Evolutionary conservation across 2,797 vertebrate genomes (phyloP), one percentile per base, ranked within the genome.

Genomic region (Philypnodon macrostomus): DNA sequence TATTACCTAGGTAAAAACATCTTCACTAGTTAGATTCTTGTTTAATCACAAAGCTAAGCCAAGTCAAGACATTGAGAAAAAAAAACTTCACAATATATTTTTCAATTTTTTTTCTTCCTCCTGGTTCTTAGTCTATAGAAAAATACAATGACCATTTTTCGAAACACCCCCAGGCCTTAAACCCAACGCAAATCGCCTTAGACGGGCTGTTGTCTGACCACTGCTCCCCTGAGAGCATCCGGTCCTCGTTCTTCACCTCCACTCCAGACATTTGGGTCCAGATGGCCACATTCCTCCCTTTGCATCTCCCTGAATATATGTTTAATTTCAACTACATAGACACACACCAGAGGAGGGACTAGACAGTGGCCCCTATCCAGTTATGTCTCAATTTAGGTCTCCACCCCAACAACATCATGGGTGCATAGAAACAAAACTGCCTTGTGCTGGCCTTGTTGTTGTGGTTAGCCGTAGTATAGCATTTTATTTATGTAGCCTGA

Each of bases 401-500:
- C 54, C 57, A 61, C 32, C 58, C 55, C 55, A 56, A 72, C 78
- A 77, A 66, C 73, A 74, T 53, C 4, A 47, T 31, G 8, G 14
- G 31, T 21, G 37, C 48, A 52, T 44, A 14, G 64, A 79, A 80
- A 73, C 67, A n/a, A n/a, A n/a, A 67, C 58, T 29, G 49, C 40
- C 32, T 58, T 45, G 49, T 19, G 1, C 37, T 52, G 53, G 24
- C 34, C 2, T 59, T 79, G 71, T 73, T 73, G 73, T 74, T 75
- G 69, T 76, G 63, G 65, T 77, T 59, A 52, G 53, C 63, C 58
- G 53, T 58, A 70, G 63, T 47, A 47, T 29, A n/a, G 30, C 64
- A 57, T 79, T 78, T 76, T 69, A 73, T 77, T 76, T 69, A 55
- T 46, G 26, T 74, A 53, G 77, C 84, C 79, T 69, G 64, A 84